Evolutionary conservation across 2,888 invertebrate species (phyloP).

Genomic region (Bedellia somnulentella): DNA sequence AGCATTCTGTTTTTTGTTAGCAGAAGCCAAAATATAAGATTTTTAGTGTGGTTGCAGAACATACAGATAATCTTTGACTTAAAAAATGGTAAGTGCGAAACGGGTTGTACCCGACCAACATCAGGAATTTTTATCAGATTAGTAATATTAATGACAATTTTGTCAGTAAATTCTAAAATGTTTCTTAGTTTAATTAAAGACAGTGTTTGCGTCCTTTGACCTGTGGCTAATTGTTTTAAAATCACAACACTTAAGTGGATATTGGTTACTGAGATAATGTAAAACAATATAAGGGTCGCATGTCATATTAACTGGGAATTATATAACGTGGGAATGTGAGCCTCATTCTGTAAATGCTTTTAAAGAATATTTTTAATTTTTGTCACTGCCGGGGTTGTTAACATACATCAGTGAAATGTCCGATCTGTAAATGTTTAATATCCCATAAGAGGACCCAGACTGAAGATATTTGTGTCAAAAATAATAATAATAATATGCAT

Average conservation of each 20-base stretch:
- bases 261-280: neutral
- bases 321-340: neutral
- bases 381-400: neutral
- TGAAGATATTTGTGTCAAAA: neutral
- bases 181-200: constrained; percentile 7
- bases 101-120: constrained; percentile 6
- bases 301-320: neutral
- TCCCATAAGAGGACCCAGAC: neutral
- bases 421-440: neutral
- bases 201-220: neutral
- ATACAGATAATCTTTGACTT: neutral
- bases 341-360: neutral
- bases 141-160: constrained; percentile 6
- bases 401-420: neutral
- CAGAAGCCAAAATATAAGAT: no score
- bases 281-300: neutral
- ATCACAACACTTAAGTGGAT: neutral
- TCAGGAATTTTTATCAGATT: constrained; percentile 10
- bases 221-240: neutral
- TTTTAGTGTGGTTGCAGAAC: no score
- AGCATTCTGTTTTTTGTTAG: no score
- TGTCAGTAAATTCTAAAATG: constrained; percentile 4
- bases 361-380: neutral
- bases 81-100: constrained; percentile 5
- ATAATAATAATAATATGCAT: neutral